Conservation (phyloP, 1,140 invertebrate genomes). For the Bombus soroeensis region DNA sequence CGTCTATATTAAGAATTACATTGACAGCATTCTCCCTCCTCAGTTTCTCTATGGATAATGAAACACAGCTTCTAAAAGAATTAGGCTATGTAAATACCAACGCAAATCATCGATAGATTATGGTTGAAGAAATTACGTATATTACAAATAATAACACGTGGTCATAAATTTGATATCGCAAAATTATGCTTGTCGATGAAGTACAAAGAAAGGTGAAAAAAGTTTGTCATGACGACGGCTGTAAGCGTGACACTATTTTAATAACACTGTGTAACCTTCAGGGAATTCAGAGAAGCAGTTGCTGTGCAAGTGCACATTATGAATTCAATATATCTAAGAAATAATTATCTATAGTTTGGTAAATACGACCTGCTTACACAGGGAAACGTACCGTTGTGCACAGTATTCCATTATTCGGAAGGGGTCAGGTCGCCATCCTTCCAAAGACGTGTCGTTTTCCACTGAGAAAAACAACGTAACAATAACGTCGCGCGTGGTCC, state of each 20-base stretch:
- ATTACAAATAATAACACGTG: constrained; percentile 32
- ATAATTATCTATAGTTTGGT: constrained; percentile 26
- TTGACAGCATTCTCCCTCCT: constrained; percentile 44
- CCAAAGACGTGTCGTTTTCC: constrained; percentile 55
- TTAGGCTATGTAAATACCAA: not conserved
- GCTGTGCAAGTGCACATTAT: not conserved
- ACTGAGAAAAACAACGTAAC: constrained; percentile 42
- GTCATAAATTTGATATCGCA: constrained; percentile 1
- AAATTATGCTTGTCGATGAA: constrained; percentile 18
- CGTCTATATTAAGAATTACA: constrained; percentile 38
- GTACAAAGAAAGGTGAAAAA: constrained; percentile 46
- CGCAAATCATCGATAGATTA: not conserved
- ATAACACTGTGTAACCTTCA: constrained; percentile 45
- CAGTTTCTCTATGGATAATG: not conserved
- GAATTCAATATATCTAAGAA: constrained; percentile 10
- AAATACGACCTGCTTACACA: constrained; percentile 12
- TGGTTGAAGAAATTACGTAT: not conserved
- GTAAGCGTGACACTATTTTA: constrained; percentile 31
- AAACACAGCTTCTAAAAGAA: constrained; percentile 21
- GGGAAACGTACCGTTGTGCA: constrained; percentile 71
- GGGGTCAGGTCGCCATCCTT: constrained; percentile 80
- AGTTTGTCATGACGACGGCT: constrained; percentile 44
- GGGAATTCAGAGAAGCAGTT: constrained; percentile 14
- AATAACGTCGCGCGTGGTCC: constrained; percentile 30
- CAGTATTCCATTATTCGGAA: constrained; percentile 77